Conservation (phyloP, 2,113 vertebrate genomes). For the Petromus typicus region DNA sequence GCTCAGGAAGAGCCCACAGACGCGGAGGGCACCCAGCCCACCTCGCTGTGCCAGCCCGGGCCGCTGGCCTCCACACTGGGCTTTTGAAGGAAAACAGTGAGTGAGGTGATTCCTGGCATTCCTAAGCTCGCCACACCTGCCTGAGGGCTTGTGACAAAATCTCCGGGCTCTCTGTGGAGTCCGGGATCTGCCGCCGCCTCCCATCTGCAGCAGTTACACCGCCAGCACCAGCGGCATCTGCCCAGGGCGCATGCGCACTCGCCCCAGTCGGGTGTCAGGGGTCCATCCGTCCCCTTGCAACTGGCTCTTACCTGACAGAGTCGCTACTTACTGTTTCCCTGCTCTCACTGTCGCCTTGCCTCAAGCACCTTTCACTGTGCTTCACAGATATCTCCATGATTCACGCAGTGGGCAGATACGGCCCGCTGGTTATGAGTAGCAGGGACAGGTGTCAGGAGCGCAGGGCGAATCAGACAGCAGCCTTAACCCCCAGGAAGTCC, state of each 20-base stretch:
- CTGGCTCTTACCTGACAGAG: background rate
- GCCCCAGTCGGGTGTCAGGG: background rate
- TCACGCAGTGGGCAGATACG: background rate
- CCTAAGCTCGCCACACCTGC: background rate
- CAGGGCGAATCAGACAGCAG: background rate
- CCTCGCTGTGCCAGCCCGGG: background rate
- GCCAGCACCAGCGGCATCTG: accelerated
- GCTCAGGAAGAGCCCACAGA: background rate
- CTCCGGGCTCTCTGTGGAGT: background rate
- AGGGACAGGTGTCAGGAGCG: background rate
- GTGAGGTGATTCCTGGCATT: background rate
- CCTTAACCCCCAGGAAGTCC: background rate
- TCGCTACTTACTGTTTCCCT: background rate
- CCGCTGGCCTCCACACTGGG: background rate
- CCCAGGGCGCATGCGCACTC: background rate
- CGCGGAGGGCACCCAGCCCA: background rate
- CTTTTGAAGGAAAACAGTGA: background rate
- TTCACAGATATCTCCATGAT: background rate
- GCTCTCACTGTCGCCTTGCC: background rate
- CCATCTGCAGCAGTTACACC: background rate
- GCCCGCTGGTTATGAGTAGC: background rate
- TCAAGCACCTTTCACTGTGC: background rate
- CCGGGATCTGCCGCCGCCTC: background rate
- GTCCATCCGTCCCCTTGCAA: too few species aligned
- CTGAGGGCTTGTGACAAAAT: background rate